Base-by-base conservation (phyloP, 2,888 invertebrate genomes). In the Tortrix viridana region DNA sequence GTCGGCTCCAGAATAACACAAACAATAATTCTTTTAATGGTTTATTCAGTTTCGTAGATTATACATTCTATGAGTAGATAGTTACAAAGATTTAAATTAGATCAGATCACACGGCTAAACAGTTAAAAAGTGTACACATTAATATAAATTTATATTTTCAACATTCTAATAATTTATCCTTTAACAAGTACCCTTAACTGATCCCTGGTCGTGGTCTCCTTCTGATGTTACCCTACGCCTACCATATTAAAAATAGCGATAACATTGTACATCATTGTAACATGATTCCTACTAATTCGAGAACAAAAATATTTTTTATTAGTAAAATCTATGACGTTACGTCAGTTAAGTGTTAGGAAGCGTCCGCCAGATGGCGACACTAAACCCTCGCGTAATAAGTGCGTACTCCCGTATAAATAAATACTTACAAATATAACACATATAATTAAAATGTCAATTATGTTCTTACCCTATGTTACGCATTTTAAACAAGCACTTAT, bases 101-200 rank as follows among this genome's bases (percentile, higher is more conserved):
- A 85, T 91, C 91, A 90, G 91, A 92, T 92, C 91, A 91, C 91
- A 91, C 91, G 84, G 84, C 83, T 89, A 91, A 90, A 89, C 88
- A 84, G 78, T 85, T 86, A 80, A 77, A 84, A 85, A 82, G 84
- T 89, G 78, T 89, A 89, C 85, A 89, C 84, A 83, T 82, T 78
- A 82, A 74, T 85, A 88, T 88, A 89, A 88, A 89, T 86, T 84
- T 79, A 79, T 80, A 86, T 82, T 71, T 71, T 76, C 81, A 90
- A 89, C 87, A 88, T 85, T 85, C 80, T 83, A 89, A 90, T 89
- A 91, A 89, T 89, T 89, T 89, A 89, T 81, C 80, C 76, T 84
- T 86, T 89, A 89, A 85, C 85, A 84, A 84, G 79, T 85, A 87
- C 87, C 86, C 82, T 79, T 87, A 85, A 88, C 83, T 91, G 90